Evolutionary conservation across 2,797 vertebrate genomes (phyloP).

Genomic region (Galagoides demidoff): DNA sequence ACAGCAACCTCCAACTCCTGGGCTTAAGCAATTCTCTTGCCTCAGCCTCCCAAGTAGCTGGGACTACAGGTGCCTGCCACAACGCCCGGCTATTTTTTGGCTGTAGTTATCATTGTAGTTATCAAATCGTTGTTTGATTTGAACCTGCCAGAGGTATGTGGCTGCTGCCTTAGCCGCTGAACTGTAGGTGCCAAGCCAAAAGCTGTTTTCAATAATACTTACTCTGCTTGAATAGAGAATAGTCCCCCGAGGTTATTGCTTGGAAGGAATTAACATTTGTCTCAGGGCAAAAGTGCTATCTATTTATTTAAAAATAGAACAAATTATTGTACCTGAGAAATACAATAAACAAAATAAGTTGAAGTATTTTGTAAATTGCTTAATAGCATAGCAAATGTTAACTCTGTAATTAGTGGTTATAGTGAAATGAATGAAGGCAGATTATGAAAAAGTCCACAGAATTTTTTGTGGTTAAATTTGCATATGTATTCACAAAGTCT

Average conservation of each 20-base stretch:
- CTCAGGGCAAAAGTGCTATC: neutral
- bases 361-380: neutral
- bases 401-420: neutral
- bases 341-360: neutral
- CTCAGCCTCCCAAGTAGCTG: too few species aligned
- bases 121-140: too few species aligned
- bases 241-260: neutral
- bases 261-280: neutral
- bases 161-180: too few species aligned
- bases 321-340: neutral
- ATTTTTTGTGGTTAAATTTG: neutral
- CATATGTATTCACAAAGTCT: neutral
- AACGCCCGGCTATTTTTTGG: too few species aligned
- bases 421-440: neutral
- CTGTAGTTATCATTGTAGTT: too few species aligned
- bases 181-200: neutral
- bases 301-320: slow-evolving; percentile 15
- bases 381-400: neutral
- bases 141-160: too few species aligned
- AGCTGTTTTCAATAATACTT: neutral
- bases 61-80: too few species aligned
- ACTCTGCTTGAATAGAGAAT: neutral
- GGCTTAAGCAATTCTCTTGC: too few species aligned
- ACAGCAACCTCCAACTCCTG: too few species aligned
- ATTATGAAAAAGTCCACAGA: neutral